Conservation (phyloP, 2,113 vertebrate genomes). For the Ochotona curzoniae region DNA sequence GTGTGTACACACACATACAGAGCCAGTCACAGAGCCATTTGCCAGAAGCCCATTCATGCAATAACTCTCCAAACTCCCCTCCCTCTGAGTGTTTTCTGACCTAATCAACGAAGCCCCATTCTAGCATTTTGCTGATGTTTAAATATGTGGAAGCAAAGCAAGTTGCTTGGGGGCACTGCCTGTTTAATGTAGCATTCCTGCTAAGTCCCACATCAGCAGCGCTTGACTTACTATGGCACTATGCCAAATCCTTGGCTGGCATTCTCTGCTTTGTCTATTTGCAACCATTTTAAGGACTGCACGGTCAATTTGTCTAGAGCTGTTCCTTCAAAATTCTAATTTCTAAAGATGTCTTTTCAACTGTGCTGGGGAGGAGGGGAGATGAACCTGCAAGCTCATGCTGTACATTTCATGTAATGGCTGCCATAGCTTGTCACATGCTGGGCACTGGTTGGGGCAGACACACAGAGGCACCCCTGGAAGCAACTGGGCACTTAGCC, state of each 20-base stretch:
- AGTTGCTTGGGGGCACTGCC: conserved; percentile 41
- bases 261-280: conserved; percentile 55
- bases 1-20: background rate
- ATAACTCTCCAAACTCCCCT: conserved; percentile 16
- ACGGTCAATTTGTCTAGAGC: background rate
- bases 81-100: conserved; percentile 58
- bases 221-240: background rate
- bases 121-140: conserved; percentile 50
- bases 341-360: conserved; percentile 26
- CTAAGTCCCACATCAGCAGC: conserved; percentile 21
- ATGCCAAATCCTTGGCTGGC: conserved; percentile 3
- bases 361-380: background rate
- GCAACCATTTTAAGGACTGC: conserved; percentile 12
- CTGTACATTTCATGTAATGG: background rate
- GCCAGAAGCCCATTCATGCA: conserved; percentile 19
- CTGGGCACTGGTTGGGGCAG: too few species aligned
- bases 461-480: background rate
- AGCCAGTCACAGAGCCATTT: background rate
- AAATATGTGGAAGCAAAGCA: conserved; percentile 8
- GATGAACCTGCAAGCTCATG: background rate
- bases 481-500: background rate
- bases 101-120: conserved; percentile 53
- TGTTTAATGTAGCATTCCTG: conserved; percentile 28
- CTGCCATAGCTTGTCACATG: background rate
- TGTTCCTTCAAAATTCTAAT: conserved; percentile 32